A percentile compares a stretch with the other conserved stretches of the same genome.
Conservation (phyloP, 2,113 vertebrate genomes). For the Triplophysa siluroides region DNA sequence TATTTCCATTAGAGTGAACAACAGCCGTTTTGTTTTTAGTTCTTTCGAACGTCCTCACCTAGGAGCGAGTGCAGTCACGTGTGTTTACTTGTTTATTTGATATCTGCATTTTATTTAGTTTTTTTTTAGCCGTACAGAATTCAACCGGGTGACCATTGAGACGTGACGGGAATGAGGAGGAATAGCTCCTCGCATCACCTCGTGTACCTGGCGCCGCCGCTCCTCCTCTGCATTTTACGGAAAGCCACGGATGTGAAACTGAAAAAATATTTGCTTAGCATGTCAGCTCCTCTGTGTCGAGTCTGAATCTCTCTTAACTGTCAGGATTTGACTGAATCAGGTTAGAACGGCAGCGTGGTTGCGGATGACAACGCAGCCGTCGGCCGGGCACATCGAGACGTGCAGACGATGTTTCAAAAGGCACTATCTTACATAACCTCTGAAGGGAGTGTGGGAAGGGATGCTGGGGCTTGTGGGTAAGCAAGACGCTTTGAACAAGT, state of each 20-base stretch:
- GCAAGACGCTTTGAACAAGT: slow-evolving; percentile 51
- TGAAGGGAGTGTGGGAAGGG: slow-evolving; percentile 38
- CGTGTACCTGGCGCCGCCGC: slow-evolving; percentile 34
- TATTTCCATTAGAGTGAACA: neutral
- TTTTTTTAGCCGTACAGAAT: neutral
- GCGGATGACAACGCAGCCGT: slow-evolving; percentile 67
- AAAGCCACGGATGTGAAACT: slow-evolving; percentile 37
- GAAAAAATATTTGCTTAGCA: slow-evolving; percentile 67
- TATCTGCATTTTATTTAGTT: neutral
- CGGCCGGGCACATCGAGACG: slow-evolving; percentile 61
- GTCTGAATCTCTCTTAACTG: slow-evolving; percentile 59
- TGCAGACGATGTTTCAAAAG: slow-evolving; percentile 55
- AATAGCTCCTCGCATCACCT: neutral
- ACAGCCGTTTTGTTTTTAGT: neutral
- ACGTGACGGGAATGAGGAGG: neutral
- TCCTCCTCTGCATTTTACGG: slow-evolving; percentile 13
- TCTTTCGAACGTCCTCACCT: neutral
- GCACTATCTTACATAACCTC: slow-evolving; percentile 64
- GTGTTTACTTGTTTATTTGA: neutral
- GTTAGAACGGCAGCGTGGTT: slow-evolving; percentile 71
- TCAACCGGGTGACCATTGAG: slow-evolving; percentile 19
- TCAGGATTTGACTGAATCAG: slow-evolving; percentile 80
- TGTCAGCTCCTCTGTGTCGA: slow-evolving; percentile 57
- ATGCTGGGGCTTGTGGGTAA: slow-evolving; percentile 41
- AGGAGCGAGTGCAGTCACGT: neutral